A percentile compares a stretch with the other conserved stretches of the same genome.
Conservation (phyloP, 2,797 vertebrate species). For the Aselliscus stoliczkanus region DNA sequence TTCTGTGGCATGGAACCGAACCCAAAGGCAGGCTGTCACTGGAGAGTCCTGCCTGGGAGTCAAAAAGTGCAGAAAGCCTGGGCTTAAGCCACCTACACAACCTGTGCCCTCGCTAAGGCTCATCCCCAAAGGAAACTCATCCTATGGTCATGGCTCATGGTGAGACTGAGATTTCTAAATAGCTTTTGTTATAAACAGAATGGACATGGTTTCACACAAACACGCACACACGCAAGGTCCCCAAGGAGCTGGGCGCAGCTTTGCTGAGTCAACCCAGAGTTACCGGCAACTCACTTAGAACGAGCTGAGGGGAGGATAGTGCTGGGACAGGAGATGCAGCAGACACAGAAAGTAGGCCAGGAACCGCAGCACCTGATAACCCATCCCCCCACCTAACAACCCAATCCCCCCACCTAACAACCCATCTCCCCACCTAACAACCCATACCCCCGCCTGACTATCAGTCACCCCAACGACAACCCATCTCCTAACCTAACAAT, state of each 20-base stretch:
- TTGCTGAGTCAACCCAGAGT: neutral
- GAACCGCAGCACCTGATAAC: neutral
- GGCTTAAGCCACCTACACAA: accelerated
- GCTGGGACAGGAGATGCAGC: neutral
- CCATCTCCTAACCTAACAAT: neutral
- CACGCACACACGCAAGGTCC: no score
- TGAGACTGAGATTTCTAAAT: neutral
- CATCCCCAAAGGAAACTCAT: neutral
- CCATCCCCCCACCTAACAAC: neutral
- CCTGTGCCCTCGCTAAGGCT: neutral
- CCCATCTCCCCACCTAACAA: no score
- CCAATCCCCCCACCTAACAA: neutral
- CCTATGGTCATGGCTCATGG: neutral
- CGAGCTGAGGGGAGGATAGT: neutral
- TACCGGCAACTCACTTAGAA: neutral
- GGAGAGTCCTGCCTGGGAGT: neutral
- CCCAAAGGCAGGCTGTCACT: neutral
- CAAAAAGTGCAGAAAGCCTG: neutral
- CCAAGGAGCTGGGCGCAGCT: neutral
- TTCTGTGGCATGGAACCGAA: neutral
- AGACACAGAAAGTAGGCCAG: neutral
- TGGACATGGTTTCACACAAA: neutral
- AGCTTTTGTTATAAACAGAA: neutral
- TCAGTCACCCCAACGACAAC: no score
- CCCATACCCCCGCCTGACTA: neutral